phyloP scores from a whole-genome alignment of 2,797 vertebrate genomes.

The Brachyrhaphis roseni region DNA sequence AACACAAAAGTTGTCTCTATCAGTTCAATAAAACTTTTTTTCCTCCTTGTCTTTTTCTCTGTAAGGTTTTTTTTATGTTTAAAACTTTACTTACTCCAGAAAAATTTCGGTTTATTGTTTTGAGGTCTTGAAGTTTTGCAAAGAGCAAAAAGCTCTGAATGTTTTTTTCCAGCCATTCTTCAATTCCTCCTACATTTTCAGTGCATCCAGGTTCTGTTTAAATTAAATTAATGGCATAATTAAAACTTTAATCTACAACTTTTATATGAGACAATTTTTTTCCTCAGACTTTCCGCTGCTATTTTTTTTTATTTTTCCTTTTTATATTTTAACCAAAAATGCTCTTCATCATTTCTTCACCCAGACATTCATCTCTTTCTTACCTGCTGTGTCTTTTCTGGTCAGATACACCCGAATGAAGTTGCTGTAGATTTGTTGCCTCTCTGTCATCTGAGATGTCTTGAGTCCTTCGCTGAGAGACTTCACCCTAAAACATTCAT shows the following conservation, averaged over 20 bases:
- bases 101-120: conserved; percentile 31
- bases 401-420: conserved; percentile 52
- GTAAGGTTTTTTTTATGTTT: not conserved
- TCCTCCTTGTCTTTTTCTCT: not conserved
- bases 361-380: not conserved
- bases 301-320: no score
- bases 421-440: conserved; percentile 29
- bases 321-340: not conserved
- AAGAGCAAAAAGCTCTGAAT: conserved; percentile 29
- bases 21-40: not conserved
- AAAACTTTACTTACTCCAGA: conserved; percentile 9
- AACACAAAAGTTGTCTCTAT: not conserved
- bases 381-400: conserved; percentile 46
- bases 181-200: conserved; percentile 23
- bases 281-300: not conserved
- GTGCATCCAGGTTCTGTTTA: conserved; percentile 31
- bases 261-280: not conserved
- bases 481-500: conserved; percentile 22
- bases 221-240: not conserved
- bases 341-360: not conserved
- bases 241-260: not conserved
- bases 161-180: conserved; percentile 47
- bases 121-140: conserved; percentile 38
- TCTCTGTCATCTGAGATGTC: not conserved
- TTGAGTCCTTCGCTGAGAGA: conserved; percentile 21